Evolutionary conservation across 2,797 vertebrate species (phyloP), one percentile per base, ranked within the genome.

Genomic region (Gymnoscopelus braueri): DNA sequence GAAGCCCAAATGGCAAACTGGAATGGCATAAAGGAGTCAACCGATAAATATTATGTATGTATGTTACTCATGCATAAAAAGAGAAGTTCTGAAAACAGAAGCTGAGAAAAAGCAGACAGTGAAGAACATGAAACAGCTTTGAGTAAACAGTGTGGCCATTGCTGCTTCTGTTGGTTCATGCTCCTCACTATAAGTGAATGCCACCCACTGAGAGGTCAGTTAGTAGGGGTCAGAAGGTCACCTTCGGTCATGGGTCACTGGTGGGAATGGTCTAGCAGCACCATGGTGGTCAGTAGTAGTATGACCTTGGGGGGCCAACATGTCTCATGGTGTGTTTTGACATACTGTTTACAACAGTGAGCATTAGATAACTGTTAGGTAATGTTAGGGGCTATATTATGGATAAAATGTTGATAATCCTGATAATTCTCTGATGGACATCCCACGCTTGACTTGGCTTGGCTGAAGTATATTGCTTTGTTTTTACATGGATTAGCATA

Each of bases 191-290:
- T 76, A 76, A 58, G 53, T 52, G 69, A 65, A 62, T 91, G 60
- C 91, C 91, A 93, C 91, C 91, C 91, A 92, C 80, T 49, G 75
- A 89, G 91, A 85, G 91, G 88, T 90, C 90, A 85, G 80, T 74
- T 2, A 13, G 29, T 29, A 15, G 49, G 52, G 86, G 87, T 86
- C 83, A 87, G 0, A 57, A 79, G 87, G 87, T 84, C 86, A 77
- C 63, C 15, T 0, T n/a, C 55, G 85, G 80, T 89, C 82, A 70
- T 5, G 59, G 79, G 63, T 80, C 77, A 60, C 53, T 81, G 84
- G 82, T 89, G 88, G 80, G 87, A 89, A 88, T 72, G 72, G 78
- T 59, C 69, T n/a, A 12, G 68, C 59, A 69, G 68, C 59, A 29
- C 63, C 67, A 32, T 14, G 67, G 78, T 75, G 61, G 50, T 57